Conservation (phyloP, 2,797 vertebrate species). For the Hoplostethus atlanticus region DNA sequence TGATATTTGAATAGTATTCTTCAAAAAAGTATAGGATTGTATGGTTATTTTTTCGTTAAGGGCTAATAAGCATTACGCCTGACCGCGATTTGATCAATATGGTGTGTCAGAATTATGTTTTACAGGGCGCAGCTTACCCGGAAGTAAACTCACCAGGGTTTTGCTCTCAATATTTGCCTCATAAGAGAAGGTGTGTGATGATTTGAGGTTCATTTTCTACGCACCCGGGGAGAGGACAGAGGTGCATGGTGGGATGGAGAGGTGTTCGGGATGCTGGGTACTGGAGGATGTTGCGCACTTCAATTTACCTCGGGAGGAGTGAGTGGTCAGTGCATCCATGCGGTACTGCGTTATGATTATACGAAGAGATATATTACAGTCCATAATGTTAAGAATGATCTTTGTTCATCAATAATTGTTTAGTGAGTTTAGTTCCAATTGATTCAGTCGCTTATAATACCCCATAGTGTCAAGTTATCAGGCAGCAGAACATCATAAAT, state of each 20-base stretch:
- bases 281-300: constrained; percentile 87
- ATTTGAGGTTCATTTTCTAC: constrained; percentile 6
- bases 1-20: too few species aligned
- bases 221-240: constrained; percentile 21
- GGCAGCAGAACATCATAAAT: too few species aligned
- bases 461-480: neutral
- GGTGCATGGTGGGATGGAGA: constrained; percentile 63
- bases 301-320: constrained; percentile 67
- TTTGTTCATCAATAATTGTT: neutral
- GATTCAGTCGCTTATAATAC: neutral
- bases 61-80: constrained; percentile 7
- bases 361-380: constrained; percentile 7
- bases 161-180: constrained; percentile 37
- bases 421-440: neutral
- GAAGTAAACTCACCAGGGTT: constrained; percentile 48
- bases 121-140: constrained; percentile 59
- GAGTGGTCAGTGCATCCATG: constrained; percentile 56
- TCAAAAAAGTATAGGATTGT: too few species aligned
- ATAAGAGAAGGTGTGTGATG: constrained; percentile 33
- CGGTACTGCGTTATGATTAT: constrained; percentile 42
- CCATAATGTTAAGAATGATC: neutral
- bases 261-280: constrained; percentile 62
- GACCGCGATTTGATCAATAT: constrained; percentile 22
- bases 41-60: neutral
- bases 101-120: neutral